Evolutionary conservation across 2,113 vertebrate species (phyloP), one percentile per base, ranked within the genome.

Genomic region (Origma solitaria): DNA sequence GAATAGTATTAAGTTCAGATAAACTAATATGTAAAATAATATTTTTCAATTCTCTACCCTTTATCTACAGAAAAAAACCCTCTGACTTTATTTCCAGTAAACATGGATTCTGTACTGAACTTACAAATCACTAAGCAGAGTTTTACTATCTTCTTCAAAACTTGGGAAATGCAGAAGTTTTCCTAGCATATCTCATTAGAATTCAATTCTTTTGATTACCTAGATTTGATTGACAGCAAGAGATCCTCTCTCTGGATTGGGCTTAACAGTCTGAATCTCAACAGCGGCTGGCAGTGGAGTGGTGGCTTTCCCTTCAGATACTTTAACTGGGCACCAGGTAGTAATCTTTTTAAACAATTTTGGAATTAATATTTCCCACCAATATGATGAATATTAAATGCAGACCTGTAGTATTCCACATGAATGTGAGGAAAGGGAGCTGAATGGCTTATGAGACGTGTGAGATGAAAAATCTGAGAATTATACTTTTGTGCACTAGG

Each of bases 311-410:
- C 99, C 1, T 99, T 99, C 95, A 97, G 98, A 96, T 99, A 99
- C 93, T 94, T 99, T 53, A 99, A 99, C 96, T 99, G 99, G 99
- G 98, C 98, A 80, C 98, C 98, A 98, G 99, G 99, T 99, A 91
- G 75, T 92, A 86, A 71, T 8, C 0, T 68, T 65, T 56, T 68
- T 7, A 13, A 75, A 54, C 15, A 49, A 13, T 14, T 83, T 80
- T 78, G 13, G 28, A 62, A 44, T 56, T 8, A 79, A 35, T 53
- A 13, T 57, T 69, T 94, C 9, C 37, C 1, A 3, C 4, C 17
- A 70, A 33, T 27, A 53, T 57, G n/a, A 11, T 49, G 23, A 73
- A 60, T 61, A 35, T 73, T 65, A 73, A 60, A 56, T 57, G 40
- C 60, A 49, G 51, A 51, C 19, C 49, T 66, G 14, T 33, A 45